Percentiles rank a stretch among this genome's conserved stretches.
These are phyloP conservation scores for Himalopsyche tibetana DNA, from an alignment of 2,888 invertebrate genomes.

Conservation along the genomic window DNA sequence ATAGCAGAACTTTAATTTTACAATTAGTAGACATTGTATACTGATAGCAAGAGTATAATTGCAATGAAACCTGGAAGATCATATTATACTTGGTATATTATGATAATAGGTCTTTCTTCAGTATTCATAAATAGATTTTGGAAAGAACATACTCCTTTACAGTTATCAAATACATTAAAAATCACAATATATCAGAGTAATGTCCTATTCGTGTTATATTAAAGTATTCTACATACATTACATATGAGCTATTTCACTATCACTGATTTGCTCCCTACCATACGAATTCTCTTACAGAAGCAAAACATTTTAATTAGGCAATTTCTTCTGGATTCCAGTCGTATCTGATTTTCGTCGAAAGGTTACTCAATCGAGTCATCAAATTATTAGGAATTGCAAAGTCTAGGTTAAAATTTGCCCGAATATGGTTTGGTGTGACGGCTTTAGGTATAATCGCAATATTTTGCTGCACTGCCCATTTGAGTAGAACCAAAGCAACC, in stretches of 20 bases:
- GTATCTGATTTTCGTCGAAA: conserved; percentile 74
- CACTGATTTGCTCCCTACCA: too few relatives aligned
- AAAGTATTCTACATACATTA: too few relatives aligned
- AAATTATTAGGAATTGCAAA: conserved; percentile 77
- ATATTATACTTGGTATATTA: too few relatives aligned
- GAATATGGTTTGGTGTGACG: conserved; percentile 76
- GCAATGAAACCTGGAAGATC: too few relatives aligned
- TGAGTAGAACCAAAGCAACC: conserved; percentile 82
- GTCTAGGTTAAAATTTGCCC: conserved; percentile 78
- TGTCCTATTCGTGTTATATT: too few relatives aligned
- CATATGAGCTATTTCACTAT: too few relatives aligned
- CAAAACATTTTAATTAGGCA: conserved; percentile 52
- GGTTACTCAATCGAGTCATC: conserved; percentile 74
- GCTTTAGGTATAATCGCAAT: conserved; percentile 84
- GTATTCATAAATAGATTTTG: too few relatives aligned
- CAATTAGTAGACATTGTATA: too few relatives aligned
- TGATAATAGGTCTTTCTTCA: too few relatives aligned
- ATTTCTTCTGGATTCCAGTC: conserved; percentile 79
- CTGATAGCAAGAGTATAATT: too few relatives aligned
- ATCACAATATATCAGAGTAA: too few relatives aligned
- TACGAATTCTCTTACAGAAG: background rate
- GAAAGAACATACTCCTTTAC: background rate
- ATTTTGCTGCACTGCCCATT: conserved; percentile 86
- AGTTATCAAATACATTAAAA: background rate
- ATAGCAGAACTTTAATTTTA: too few relatives aligned